A percentile compares a stretch with the other conserved stretches of the same genome.
phyloP scores from a whole-genome alignment of 2,888 invertebrate genomes.

The Platerodrilus igneus region DNA sequence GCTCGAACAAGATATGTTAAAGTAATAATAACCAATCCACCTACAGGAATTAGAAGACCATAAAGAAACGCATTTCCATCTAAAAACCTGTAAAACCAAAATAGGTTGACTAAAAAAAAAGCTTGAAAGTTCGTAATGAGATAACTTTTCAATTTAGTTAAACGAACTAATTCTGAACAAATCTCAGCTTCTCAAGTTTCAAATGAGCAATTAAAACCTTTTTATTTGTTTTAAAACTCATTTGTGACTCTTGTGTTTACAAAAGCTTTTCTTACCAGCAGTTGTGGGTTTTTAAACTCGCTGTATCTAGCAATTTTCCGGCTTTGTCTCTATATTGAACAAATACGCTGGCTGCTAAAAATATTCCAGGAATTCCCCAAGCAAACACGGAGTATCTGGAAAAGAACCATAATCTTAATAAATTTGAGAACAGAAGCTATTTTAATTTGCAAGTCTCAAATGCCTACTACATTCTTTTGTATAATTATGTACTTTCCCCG shows the following conservation, averaged over 20 bases:
- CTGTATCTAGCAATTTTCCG: constrained; percentile 48
- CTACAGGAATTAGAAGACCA: constrained; percentile 48
- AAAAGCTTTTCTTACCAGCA: constrained; percentile 59
- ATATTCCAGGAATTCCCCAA: constrained; percentile 60
- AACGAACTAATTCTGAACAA: no score
- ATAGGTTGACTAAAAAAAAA: constrained; percentile 3
- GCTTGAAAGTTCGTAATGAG: no score
- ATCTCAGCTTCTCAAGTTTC: no score
- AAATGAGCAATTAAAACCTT: no score
- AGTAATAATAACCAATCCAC: constrained; percentile 32
- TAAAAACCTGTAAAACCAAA: constrained; percentile 49
- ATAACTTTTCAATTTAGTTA: no score
- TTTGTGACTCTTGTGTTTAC: no score
- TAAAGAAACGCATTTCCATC: constrained; percentile 52
- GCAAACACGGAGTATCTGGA: constrained; percentile 60
- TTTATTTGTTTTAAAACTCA: no score
- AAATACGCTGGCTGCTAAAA: constrained; percentile 51
- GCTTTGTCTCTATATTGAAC: constrained; percentile 53
- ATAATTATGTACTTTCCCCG: no score
- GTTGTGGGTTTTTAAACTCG: constrained; percentile 50
- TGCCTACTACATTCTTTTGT: no score
- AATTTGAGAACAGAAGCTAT: background rate
- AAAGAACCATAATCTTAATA: constrained; percentile 21
- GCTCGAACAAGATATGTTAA: constrained; percentile 52
- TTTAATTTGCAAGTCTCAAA: background rate